A percentile compares a stretch with the other conserved stretches of the same genome.
Evolutionary conservation across 23 tunicate species (phyloP).

Genomic region (Corella eumyota): DNA sequence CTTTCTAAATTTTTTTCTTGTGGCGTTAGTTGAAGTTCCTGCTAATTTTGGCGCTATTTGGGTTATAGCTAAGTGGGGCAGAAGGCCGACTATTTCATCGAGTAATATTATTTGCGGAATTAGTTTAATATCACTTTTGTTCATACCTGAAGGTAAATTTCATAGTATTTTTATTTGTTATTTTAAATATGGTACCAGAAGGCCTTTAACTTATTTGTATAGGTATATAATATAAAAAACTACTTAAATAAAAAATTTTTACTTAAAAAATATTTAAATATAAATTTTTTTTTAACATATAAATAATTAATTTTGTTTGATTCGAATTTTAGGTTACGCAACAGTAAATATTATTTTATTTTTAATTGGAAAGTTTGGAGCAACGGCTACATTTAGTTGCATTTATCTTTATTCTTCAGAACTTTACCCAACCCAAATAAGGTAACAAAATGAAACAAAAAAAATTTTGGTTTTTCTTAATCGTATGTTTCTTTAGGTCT

Average conservation of each 20-base stretch:
- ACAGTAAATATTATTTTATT: slow-evolving; percentile 10
- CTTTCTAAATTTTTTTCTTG: slow-evolving; percentile 52
- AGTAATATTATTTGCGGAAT: slow-evolving; percentile 40
- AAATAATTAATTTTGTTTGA: too few relatives aligned
- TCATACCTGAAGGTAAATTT: slow-evolving; percentile 41
- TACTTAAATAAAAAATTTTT: too few relatives aligned
- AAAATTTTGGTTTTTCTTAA: too few relatives aligned
- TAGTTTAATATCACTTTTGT: slow-evolving; percentile 37
- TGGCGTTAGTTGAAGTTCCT: slow-evolving; percentile 72
- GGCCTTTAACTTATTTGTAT: too few relatives aligned
- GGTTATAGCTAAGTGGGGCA: slow-evolving; percentile 37
- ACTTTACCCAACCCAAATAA: slow-evolving; percentile 74
- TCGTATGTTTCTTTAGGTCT: too few relatives aligned
- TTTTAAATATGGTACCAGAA: too few relatives aligned
- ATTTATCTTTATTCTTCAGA: slow-evolving; percentile 71
- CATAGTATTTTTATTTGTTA: neutral
- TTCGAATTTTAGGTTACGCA: slow-evolving; percentile 9
- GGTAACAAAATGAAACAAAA: slow-evolving; percentile 37
- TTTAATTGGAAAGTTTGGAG: slow-evolving; percentile 66
- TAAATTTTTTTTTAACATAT: too few relatives aligned
- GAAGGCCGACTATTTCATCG: slow-evolving; percentile 31
- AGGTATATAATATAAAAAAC: too few relatives aligned
- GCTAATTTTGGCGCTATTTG: slow-evolving; percentile 43
- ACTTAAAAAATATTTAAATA: too few relatives aligned
- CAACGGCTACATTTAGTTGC: slow-evolving; percentile 56